Evolutionary conservation across 1,140 invertebrate species (phyloP).

Genomic region (Drosophila pseudoobscura): DNA sequence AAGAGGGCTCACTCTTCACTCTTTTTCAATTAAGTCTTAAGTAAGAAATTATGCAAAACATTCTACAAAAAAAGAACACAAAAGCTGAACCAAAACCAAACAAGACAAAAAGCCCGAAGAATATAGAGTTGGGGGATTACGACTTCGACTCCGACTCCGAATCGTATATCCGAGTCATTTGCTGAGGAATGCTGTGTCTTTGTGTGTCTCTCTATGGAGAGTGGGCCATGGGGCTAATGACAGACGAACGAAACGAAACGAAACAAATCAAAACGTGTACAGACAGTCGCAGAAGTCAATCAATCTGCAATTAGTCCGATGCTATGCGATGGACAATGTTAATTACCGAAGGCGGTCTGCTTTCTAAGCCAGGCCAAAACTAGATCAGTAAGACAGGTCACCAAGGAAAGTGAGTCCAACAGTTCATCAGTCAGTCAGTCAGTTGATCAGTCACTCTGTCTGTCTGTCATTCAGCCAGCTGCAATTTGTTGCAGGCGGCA

Average conservation of each 20-base stretch:
- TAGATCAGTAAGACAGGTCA: conserved; percentile 71
- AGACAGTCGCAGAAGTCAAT: conserved; percentile 60
- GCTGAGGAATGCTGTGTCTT: conserved; percentile 22
- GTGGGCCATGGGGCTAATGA: conserved; percentile 48
- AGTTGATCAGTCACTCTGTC: conserved; percentile 3
- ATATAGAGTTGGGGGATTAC: conserved; percentile 19
- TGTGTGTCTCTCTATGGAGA: background rate
- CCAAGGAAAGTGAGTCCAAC: background rate
- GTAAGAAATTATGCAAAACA: conserved; percentile 83
- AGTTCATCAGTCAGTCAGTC: background rate
- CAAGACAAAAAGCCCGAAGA: conserved; percentile 41
- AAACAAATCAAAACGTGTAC: conserved; percentile 25
- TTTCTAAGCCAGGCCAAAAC: conserved; percentile 63
- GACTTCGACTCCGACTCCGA: too few relatives aligned
- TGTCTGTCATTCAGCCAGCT: conserved; percentile 49
- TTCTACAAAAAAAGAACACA: conserved; percentile 40
- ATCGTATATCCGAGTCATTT: conserved; percentile 33
- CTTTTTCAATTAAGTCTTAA: conserved; percentile 82
- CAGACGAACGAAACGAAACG: conserved; percentile 38
- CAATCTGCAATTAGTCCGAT: conserved; percentile 66
- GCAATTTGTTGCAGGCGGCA: conserved; percentile 72
- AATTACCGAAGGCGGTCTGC: conserved; percentile 52
- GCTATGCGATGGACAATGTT: conserved; percentile 38
- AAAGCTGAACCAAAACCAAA: conserved; percentile 19
- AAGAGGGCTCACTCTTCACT: conserved; percentile 28